These are phyloP conservation scores for Aricia artaxerxes DNA, from an alignment of 2,888 invertebrate species.

Conservation along the genomic window DNA sequence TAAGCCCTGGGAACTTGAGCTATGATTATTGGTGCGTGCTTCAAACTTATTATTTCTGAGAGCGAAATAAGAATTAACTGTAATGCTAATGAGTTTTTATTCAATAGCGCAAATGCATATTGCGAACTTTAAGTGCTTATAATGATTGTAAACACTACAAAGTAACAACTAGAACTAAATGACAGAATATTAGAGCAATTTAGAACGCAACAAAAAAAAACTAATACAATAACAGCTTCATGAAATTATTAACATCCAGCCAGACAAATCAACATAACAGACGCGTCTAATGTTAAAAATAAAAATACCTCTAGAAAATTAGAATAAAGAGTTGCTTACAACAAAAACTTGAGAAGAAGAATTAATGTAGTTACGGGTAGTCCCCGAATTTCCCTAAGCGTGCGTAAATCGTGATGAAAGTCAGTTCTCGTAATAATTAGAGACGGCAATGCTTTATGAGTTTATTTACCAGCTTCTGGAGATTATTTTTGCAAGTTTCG, in stretches of 20 bases:
- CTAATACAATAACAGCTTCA: too few relatives aligned
- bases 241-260: background rate
- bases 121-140: background rate
- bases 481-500: slow-evolving; percentile 61
- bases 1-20: slow-evolving; percentile 56
- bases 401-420: slow-evolving; percentile 68
- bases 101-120: background rate
- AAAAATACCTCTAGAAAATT: background rate
- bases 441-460: slow-evolving; percentile 61
- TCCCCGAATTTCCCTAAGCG: slow-evolving; percentile 33
- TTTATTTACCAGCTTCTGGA: slow-evolving; percentile 64
- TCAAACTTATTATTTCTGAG: slow-evolving; percentile 45
- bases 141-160: background rate
- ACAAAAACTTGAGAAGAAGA: slow-evolving; percentile 3
- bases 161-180: background rate
- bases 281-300: background rate
- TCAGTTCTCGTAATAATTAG: slow-evolving; percentile 67
- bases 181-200: background rate
- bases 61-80: slow-evolving; percentile 36
- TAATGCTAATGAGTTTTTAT: slow-evolving; percentile 21
- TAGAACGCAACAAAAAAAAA: background rate
- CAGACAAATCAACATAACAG: background rate
- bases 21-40: slow-evolving; percentile 44
- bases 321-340: background rate
- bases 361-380: background rate